phyloP scores from a whole-genome alignment of 2,888 invertebrate species.

The Brachypalpus laphriformis region DNA sequence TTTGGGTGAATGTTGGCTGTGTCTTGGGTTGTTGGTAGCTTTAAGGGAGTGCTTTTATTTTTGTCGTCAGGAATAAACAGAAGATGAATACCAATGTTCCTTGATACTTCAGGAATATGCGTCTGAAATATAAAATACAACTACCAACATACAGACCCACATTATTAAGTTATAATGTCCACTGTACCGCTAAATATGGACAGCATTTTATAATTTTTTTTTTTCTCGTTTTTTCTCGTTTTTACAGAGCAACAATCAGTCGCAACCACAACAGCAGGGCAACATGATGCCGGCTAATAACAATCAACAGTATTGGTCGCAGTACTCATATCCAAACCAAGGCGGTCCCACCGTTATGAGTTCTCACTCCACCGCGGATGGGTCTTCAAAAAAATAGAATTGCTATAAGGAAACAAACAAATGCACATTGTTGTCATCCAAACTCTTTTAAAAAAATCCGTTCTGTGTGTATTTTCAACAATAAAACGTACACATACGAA shows the following conservation, averaged over 20 bases:
- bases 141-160: no score
- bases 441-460: constrained; percentile 39
- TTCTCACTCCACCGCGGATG: constrained; percentile 55
- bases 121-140: no score
- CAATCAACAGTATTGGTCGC: constrained; percentile 80
- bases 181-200: no score
- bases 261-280: constrained; percentile 74
- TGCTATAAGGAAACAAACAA: constrained; percentile 18
- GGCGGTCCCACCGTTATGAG: constrained; percentile 63
- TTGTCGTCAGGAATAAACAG: no score
- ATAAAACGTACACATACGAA: constrained; percentile 28
- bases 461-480: constrained; percentile 32
- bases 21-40: no score
- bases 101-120: no score
- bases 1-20: no score
- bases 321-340: constrained; percentile 81
- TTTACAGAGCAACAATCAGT: constrained; percentile 71
- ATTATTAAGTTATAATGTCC: no score
- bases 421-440: constrained; percentile 50
- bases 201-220: background rate
- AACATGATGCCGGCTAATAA: constrained; percentile 41
- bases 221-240: background rate
- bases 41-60: no score
- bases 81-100: no score
- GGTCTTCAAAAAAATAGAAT: constrained; percentile 60